Conservation (phyloP, 2,797 vertebrate species). For the Hypotaenidia okinawae region DNA sequence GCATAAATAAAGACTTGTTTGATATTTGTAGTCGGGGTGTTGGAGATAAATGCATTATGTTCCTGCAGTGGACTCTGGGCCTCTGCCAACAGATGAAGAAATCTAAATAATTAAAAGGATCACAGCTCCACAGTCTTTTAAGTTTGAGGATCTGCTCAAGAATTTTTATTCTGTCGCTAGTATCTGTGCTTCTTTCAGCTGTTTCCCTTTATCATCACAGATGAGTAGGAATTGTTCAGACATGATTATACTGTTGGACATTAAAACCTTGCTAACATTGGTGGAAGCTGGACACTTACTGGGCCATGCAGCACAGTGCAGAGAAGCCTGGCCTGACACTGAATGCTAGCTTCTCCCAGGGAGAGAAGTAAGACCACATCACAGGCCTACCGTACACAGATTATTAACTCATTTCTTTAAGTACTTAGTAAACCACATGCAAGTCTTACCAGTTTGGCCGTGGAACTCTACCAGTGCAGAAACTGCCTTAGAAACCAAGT, state of each 20-base stretch:
- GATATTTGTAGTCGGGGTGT: not conserved
- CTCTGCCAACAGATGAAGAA: not conserved
- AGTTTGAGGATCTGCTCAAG: not conserved
- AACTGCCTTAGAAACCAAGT: not conserved
- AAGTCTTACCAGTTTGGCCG: not conserved
- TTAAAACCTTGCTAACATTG: not conserved
- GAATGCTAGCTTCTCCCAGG: not conserved
- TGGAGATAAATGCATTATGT: not conserved
- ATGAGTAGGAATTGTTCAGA: not conserved
- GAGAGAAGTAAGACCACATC: not conserved
- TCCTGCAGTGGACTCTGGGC: not conserved
- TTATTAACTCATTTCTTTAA: not conserved
- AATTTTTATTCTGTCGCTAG: not conserved
- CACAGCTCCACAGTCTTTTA: not conserved
- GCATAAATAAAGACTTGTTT: not conserved
- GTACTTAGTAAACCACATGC: not conserved
- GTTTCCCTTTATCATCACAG: not conserved
- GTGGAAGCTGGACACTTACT: not conserved
- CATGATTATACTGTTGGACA: not conserved
- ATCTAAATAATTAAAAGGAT: not conserved
- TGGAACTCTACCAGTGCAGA: not conserved
- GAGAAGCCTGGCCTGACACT: not conserved
- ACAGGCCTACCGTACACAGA: rapidly evolving
- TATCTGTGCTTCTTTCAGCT: not conserved
- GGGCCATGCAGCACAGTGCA: not conserved